Base-by-base conservation (phyloP, 2,888 invertebrate genomes). In the Tetrapedia diversipes region DNA sequence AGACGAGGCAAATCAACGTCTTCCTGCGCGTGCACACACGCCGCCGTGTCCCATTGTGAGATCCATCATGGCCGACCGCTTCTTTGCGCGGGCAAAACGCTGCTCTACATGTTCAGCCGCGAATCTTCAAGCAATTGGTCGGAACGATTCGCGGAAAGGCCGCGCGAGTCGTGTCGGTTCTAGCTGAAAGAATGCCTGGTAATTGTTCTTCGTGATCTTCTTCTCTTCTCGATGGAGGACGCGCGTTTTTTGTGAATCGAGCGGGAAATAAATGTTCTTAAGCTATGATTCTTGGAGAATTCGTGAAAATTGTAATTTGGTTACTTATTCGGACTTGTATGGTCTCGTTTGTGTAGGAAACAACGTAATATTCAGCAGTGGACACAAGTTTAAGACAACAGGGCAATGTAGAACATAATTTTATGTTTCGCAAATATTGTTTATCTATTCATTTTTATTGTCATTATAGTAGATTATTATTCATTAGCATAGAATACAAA, bases 1-100 rank as follows among this genome's bases (percentile, higher is more conserved):
- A 71, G 54, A 32, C 63, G 56, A 56, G 64, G 67, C 77, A 77
- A 81, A 77, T 80, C 77, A 79, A 60, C 69, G 65, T 71, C 72
- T 80, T 80, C 80, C 80, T 79, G 68, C 39, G 32, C 32, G 41
- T 51, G 39, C 29, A 27, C 49, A 32, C 32, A 19, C 59, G 34
- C 39, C 45, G 41, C 45, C 47, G 32, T 32, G 32, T 8, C 53
- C 64, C 19, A 68, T 80, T 71, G 39, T 34, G 19, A 51, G 51
- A 51, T 43, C 8, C 32, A n/a, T 32, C 39, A 24, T 14, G 29
- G 59, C 39, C 74, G 41, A 24, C 14, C 7, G 34, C 39, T 59
- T 39, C 39, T 39, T 47, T 11, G 37, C 29, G 2, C 45, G 19
- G 19, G 32, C 19, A 66, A 53, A 67, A 59, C 49, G 67, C 24